Evolutionary conservation across 2,797 vertebrate genomes (phyloP).

Genomic region (Pachyuromys duprasi): DNA sequence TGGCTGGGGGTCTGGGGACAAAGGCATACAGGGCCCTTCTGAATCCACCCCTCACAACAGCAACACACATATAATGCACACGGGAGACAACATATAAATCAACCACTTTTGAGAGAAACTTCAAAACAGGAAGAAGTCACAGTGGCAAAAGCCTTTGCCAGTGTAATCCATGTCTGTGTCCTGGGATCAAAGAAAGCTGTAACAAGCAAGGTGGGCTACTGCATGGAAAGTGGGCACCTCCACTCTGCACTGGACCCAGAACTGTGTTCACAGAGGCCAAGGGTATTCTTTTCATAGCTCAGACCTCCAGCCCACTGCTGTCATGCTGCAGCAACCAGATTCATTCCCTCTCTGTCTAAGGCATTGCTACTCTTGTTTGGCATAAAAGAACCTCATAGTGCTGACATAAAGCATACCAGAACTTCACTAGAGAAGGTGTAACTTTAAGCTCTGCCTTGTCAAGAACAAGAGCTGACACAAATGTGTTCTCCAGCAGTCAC

Average conservation of each 20-base stretch:
- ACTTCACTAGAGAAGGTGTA: neutral
- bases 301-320: neutral
- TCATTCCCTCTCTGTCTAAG: neutral
- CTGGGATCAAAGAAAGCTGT: conserved; percentile 18
- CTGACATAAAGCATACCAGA: neutral
- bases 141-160: conserved; percentile 31
- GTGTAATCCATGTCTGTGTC: conserved; percentile 7
- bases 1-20: neutral
- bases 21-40: neutral
- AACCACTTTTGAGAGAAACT: conserved; percentile 65
- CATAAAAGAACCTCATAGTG: neutral
- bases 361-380: neutral
- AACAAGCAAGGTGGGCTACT: neutral
- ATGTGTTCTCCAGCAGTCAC: neutral
- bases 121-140: conserved; percentile 75
- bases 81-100: neutral
- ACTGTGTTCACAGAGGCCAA: neutral
- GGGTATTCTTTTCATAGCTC: neutral
- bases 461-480: neutral
- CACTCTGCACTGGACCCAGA: neutral
- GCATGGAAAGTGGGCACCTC: rapidly evolving
- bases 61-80: conserved; percentile 8
- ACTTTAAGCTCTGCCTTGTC: neutral
- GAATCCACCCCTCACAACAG: neutral
- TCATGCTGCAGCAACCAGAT: neutral